Evolutionary conservation across 2,113 vertebrate species (phyloP), one percentile per base, ranked within the genome.

Genomic region (Phaetusa simplex): DNA sequence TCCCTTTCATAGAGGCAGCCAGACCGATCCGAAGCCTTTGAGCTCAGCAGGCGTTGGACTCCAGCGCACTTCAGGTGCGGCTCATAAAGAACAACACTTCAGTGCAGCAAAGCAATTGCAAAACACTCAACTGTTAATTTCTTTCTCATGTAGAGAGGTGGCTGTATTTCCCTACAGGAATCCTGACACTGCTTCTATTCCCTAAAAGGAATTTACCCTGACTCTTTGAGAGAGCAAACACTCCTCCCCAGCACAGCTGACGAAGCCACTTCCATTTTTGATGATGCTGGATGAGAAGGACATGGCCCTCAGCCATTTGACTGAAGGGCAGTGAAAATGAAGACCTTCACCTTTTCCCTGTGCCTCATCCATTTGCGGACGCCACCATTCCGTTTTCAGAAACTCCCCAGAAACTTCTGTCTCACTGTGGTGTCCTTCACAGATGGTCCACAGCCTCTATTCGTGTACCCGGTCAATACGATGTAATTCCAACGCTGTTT

Each of bases 381-480:
- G 65, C 7, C 43, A 70, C 21, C 4, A 16, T 38, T 49, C n/a
- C 67, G 38, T 3, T 90, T 38, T 67, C 1, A 72, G 52, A 64
- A 94, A 42, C 38, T 34, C 29, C 59, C 38, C 82, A 93, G 73
- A 87, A 87, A 59, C 26, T 67, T 62, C 40, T 61, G 2, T 55
- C 70, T 72, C 47, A 14, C 30, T 21, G 32, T 19, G 47, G 16
- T 3, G 23, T 52, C 62, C n/a, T 29, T 21, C 20, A 52, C 10
- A 70, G 55, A 14, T 0, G 8, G 29, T 27, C 38, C 80, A 62
- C 45, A 50, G 38, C 42, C 61, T 67, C 77, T 24, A 3, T 12
- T 40, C 2, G 1, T 1, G 1, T 24, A 36, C 26, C 16, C 2
- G 0, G 12, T 36, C 42, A 59, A 36, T 29, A 45, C 6, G 21